Percentiles rank a stretch among this genome's conserved stretches.
Conservation (phyloP, 1,140 invertebrate genomes). For the Radopholus similis region DNA sequence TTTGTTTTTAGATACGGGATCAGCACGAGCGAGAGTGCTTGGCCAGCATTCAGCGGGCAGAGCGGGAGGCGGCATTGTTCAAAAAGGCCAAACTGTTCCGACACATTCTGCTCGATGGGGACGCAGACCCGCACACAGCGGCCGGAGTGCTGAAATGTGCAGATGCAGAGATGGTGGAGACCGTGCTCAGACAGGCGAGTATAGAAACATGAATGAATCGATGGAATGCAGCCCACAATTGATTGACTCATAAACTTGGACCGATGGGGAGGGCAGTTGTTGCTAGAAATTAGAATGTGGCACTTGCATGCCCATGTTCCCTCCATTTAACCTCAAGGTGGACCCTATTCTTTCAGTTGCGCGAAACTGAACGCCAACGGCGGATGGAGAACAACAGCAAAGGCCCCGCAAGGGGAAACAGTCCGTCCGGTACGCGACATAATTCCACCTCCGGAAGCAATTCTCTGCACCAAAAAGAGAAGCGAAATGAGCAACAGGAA, state of each 20-base stretch:
- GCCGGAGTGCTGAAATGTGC: slow-evolving; percentile 15
- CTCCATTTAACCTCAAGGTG: too few species aligned
- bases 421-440: too few species aligned
- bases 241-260: not conserved
- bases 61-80: slow-evolving; percentile 27
- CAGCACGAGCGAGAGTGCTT: not conserved
- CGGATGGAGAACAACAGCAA: slow-evolving; percentile 20
- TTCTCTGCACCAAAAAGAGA: slow-evolving; percentile 2
- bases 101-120: slow-evolving; percentile 23
- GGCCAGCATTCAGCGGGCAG: not conserved
- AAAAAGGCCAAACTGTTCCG: slow-evolving; percentile 23
- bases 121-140: not conserved
- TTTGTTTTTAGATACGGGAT: not conserved
- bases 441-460: too few species aligned
- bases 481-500: too few species aligned
- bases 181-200: slow-evolving; percentile 27
- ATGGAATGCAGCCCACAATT: not conserved
- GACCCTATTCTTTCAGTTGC: slow-evolving; percentile 9
- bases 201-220: not conserved
- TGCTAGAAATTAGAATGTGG: not conserved
- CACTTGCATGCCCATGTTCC: too few species aligned
- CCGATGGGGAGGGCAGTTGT: not conserved
- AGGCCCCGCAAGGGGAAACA: not conserved
- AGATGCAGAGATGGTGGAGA: slow-evolving; percentile 12
- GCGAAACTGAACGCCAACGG: slow-evolving; percentile 28